phyloP scores from a whole-genome alignment of 2,888 invertebrate species.

The Harpalus rufipes region DNA sequence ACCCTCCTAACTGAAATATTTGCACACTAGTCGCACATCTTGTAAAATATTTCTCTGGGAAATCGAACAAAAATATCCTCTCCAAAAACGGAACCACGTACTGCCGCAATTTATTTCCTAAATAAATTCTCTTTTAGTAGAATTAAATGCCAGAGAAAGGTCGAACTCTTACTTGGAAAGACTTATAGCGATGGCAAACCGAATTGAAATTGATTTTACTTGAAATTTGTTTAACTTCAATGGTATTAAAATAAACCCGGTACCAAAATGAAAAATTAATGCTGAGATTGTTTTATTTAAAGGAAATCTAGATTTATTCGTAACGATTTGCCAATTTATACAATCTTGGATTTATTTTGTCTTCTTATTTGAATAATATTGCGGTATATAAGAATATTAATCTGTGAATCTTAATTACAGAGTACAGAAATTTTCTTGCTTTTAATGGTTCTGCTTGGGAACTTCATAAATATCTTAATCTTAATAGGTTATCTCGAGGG shows the following conservation, averaged over 20 bases:
- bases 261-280: conserved; percentile 15
- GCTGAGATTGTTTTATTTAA: background rate
- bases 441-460: background rate
- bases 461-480: background rate
- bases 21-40: conserved; percentile 19
- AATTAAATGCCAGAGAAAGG: conserved; percentile 31
- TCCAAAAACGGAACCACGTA: conserved; percentile 25
- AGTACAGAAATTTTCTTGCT: background rate
- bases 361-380: no score
- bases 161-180: conserved; percentile 7
- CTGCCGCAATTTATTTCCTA: conserved; percentile 34
- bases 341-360: background rate
- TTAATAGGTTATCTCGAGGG: background rate
- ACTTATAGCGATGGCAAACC: conserved; percentile 12
- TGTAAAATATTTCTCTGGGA: conserved; percentile 2
- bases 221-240: conserved; percentile 43
- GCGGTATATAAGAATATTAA: no score
- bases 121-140: conserved; percentile 40
- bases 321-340: background rate
- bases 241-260: conserved; percentile 13
- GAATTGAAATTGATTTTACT: conserved; percentile 39
- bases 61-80: conserved; percentile 29
- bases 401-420: no score
- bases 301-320: background rate
- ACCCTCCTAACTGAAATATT: conserved; percentile 8